phyloP scores from a whole-genome alignment of 2,888 invertebrate species.

The Drosophila subquinaria region DNA sequence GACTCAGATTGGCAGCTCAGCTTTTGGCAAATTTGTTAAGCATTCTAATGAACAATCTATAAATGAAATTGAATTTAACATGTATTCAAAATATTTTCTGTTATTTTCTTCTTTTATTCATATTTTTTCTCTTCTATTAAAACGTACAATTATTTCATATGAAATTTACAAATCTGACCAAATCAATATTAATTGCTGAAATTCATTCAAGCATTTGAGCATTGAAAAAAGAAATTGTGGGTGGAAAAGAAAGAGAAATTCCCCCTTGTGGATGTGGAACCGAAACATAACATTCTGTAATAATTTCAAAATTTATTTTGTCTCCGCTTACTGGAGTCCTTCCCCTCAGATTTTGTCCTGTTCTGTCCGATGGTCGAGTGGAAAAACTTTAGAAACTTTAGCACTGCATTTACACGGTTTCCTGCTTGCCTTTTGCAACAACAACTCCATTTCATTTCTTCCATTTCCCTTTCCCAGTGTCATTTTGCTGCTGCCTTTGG shows the following conservation, averaged over 20 bases:
- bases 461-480: not conserved
- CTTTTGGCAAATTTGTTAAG: not conserved
- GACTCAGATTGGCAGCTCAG: not conserved
- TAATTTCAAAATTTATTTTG: conserved; percentile 69
- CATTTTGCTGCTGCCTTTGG: conserved; percentile 29
- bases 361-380: conserved; percentile 53
- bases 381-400: conserved; percentile 68
- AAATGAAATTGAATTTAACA: not conserved
- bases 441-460: conserved; percentile 5
- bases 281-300: conserved; percentile 53
- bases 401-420: conserved; percentile 67
- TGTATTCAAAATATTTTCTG: too few species aligned
- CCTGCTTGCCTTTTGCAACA: conserved; percentile 36
- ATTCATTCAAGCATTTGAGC: conserved; percentile 32
- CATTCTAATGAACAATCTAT: not conserved
- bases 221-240: not conserved
- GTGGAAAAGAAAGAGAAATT: not conserved
- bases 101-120: not conserved
- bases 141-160: conserved; percentile 5
- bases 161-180: conserved; percentile 23
- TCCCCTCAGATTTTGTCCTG: conserved; percentile 7
- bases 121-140: not conserved
- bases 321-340: conserved; percentile 26
- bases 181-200: conserved; percentile 59
- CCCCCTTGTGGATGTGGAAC: conserved; percentile 8